Evolutionary conservation across 2,888 invertebrate genomes (phyloP).

Genomic region (Drosophila melanosoma): DNA sequence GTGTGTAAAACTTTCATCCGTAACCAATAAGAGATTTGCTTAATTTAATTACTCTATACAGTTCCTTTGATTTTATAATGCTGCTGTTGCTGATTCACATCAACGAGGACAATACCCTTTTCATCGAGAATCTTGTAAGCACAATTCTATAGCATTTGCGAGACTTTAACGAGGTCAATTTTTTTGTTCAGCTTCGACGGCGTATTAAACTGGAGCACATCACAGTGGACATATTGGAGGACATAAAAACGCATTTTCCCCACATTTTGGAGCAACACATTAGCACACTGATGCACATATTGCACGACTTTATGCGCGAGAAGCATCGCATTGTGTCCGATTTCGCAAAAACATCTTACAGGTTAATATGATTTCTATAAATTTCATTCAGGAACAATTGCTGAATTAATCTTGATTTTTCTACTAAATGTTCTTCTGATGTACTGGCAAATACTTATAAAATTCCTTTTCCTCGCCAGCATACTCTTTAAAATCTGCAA

Average conservation of each 20-base stretch:
- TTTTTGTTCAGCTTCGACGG: conserved; percentile 82
- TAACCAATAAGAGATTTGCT: background rate
- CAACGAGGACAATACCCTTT: conserved; percentile 87
- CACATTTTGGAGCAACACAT: conserved; percentile 87
- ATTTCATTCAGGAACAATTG: background rate
- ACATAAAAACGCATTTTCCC: conserved; percentile 86
- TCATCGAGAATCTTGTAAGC: conserved; percentile 88
- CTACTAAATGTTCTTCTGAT: background rate
- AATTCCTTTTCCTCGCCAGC: conserved; percentile 48
- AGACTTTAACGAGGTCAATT: background rate
- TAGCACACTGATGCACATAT: conserved; percentile 86
- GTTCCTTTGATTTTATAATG: conserved; percentile 89
- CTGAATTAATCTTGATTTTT: no score
- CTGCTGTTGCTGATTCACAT: conserved; percentile 88
- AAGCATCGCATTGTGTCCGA: conserved; percentile 86
- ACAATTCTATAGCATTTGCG: conserved; percentile 68
- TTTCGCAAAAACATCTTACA: conserved; percentile 87
- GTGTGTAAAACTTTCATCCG: conserved; percentile 32
- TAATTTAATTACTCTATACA: conserved; percentile 65
- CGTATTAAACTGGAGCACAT: conserved; percentile 88
- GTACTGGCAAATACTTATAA: background rate
- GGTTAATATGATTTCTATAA: conserved; percentile 72
- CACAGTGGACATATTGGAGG: conserved; percentile 86
- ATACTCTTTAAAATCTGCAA: conserved; percentile 82
- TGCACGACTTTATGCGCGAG: conserved; percentile 86